These are phyloP conservation scores for Rhagoletis zephyria DNA, from an alignment of 1,140 invertebrate species.

Conservation along the genomic window DNA sequence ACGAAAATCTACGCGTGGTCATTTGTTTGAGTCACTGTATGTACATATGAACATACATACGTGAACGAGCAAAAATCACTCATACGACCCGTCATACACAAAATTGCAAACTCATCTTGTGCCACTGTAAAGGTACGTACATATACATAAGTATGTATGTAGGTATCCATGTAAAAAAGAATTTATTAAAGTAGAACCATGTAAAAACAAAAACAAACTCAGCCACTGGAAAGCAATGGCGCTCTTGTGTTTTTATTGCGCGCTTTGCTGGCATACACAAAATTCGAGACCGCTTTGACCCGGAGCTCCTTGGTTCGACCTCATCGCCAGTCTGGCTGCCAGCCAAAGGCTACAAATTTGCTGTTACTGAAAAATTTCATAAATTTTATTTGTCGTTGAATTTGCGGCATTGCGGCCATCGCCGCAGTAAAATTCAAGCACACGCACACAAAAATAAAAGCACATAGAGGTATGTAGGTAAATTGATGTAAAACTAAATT, in stretches of 20 bases:
- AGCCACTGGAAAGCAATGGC: background rate
- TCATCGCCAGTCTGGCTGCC: slow-evolving; percentile 25
- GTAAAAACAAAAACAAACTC: background rate
- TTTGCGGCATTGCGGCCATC: slow-evolving; percentile 4
- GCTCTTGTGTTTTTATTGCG: background rate
- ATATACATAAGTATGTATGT: background rate
- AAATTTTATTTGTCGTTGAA: slow-evolving; percentile 46
- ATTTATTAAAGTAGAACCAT: background rate
- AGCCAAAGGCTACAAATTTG: slow-evolving; percentile 39
- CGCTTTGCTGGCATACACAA: background rate
- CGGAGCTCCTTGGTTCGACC: background rate
- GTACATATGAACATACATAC: no score
- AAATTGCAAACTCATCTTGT: background rate
- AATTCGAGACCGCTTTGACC: background rate
- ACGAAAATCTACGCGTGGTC: no score
- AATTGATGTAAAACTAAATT: slow-evolving; percentile 42
- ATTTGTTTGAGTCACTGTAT: background rate
- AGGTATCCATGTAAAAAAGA: background rate
- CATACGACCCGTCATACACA: background rate
- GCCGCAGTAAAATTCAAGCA: background rate
- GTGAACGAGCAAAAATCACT: slow-evolving; percentile 15
- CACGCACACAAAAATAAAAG: background rate
- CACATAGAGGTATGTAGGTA: background rate
- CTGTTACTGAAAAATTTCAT: slow-evolving; percentile 38
- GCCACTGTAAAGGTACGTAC: background rate